Evolutionary conservation across 2,113 vertebrate genomes (phyloP).

Genomic region (Charadrius vociferus): DNA sequence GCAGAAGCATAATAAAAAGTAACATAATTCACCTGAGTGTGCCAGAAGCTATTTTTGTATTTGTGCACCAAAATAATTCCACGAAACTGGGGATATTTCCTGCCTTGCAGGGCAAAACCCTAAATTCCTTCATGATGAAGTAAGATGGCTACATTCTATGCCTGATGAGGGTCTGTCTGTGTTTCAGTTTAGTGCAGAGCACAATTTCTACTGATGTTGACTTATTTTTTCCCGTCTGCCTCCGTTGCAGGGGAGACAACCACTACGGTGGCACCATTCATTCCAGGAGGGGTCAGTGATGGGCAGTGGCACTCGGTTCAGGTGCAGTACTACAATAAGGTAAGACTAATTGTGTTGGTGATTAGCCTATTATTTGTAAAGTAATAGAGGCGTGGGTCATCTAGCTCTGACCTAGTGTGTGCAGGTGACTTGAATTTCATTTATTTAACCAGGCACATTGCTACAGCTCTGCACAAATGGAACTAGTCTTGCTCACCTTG

Average conservation of each 20-base stretch:
- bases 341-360: slow-evolving; percentile 58
- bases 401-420: neutral
- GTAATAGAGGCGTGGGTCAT: neutral
- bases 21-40: neutral
- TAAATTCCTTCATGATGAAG: neutral
- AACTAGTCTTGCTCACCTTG: neutral
- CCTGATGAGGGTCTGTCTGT: rapidly evolving
- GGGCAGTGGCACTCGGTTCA: slow-evolving; percentile 94
- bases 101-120: neutral
- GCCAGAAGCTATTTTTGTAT: neutral
- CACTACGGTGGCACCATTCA: slow-evolving; percentile 86
- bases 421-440: neutral
- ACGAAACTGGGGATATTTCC: neutral
- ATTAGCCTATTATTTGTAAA: neutral
- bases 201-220: neutral
- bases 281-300: slow-evolving; percentile 90
- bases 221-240: neutral
- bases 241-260: slow-evolving; percentile 85
- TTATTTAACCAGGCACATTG: neutral
- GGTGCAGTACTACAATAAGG: slow-evolving; percentile 98
- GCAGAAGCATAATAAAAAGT: neutral
- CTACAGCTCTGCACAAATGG: neutral
- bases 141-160: neutral
- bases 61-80: neutral
- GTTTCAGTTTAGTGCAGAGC: neutral